Percentiles rank a stretch among this genome's conserved stretches.
These are phyloP conservation scores for Agrilus cyanescens DNA, from an alignment of 2,888 invertebrate species.

Conservation along the genomic window DNA sequence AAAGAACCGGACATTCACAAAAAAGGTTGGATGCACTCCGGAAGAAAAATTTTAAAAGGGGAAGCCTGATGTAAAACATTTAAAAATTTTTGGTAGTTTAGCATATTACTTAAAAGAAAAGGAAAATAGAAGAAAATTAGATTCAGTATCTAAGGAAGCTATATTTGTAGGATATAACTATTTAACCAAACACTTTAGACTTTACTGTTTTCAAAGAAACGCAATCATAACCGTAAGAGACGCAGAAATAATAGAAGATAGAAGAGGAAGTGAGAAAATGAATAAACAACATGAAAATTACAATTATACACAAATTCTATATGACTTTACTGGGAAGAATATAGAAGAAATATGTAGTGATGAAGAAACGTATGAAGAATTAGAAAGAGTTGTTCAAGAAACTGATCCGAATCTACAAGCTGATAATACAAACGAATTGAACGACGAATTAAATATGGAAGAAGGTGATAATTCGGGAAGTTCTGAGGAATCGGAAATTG, in stretches of 20 bases:
- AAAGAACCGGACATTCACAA: slow-evolving; percentile 19
- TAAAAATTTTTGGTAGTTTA: slow-evolving; percentile 17
- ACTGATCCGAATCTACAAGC: too few relatives aligned
- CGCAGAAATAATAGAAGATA: slow-evolving; percentile 15
- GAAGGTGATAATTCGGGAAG: too few relatives aligned
- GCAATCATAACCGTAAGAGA: slow-evolving; percentile 15
- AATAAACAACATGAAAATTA: too few relatives aligned
- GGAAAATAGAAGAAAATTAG: slow-evolving; percentile 11
- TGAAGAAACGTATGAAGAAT: too few relatives aligned
- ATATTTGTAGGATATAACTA: slow-evolving; percentile 16
- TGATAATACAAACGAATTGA: too few relatives aligned
- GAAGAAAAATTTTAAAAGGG: slow-evolving; percentile 17
- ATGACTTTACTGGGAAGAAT: too few relatives aligned
- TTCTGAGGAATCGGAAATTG: too few relatives aligned
- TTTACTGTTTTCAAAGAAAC: slow-evolving; percentile 12
- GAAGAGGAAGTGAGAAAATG: too few relatives aligned
- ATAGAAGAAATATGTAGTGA: too few relatives aligned
- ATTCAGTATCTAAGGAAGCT: slow-evolving; percentile 10
- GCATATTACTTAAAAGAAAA: slow-evolving; percentile 14
- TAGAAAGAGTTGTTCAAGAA: too few relatives aligned
- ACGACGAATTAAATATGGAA: too few relatives aligned
- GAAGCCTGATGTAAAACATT: slow-evolving; percentile 15
- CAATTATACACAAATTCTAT: too few relatives aligned
- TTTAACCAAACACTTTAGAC: slow-evolving; percentile 14
- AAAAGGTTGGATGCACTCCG: slow-evolving; percentile 7